These are phyloP conservation scores for Tineola bisselliella DNA, from an alignment of 2,888 invertebrate species.

Conservation along the genomic window DNA sequence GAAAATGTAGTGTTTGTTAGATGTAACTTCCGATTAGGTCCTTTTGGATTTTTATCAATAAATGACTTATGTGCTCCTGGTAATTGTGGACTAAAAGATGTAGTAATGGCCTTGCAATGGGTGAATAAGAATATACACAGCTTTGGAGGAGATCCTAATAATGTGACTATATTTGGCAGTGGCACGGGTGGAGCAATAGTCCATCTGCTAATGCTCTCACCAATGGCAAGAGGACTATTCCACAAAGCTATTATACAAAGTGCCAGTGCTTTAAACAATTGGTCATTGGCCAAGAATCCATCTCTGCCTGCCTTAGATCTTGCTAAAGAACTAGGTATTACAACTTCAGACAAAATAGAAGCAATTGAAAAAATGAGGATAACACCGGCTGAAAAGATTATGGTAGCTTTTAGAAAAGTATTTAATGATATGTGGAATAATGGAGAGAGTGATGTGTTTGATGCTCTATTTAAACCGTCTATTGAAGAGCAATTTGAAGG, in stretches of 20 bases:
- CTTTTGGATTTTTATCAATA: slow-evolving; percentile 55
- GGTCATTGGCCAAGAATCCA: slow-evolving; percentile 47
- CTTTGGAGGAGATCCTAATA: slow-evolving; percentile 56
- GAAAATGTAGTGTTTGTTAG: slow-evolving; percentile 47
- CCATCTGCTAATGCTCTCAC: slow-evolving; percentile 58
- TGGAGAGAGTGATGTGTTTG: slow-evolving; percentile 29
- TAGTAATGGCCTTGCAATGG: slow-evolving; percentile 55
- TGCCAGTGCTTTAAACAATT: slow-evolving; percentile 49
- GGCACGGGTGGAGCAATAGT: slow-evolving; percentile 54
- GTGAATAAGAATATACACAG: slow-evolving; percentile 43
- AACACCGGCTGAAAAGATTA: slow-evolving; percentile 31
- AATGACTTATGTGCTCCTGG: slow-evolving; percentile 53
- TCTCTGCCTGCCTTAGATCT: slow-evolving; percentile 32
- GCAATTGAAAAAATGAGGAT: slow-evolving; percentile 40
- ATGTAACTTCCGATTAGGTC: slow-evolving; percentile 53
- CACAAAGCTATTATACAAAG: slow-evolving; percentile 59
- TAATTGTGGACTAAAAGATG: slow-evolving; percentile 55
- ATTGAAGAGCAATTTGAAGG: slow-evolving; percentile 56
- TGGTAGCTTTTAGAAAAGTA: slow-evolving; percentile 25
- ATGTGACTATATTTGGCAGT: slow-evolving; percentile 59
- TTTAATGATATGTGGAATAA: slow-evolving; percentile 9
- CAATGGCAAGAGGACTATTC: slow-evolving; percentile 54
- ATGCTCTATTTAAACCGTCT: slow-evolving; percentile 47
- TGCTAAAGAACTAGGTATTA: slow-evolving; percentile 37
- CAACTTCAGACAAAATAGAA: slow-evolving; percentile 32